Conservation (phyloP, 2,113 vertebrate genomes). For the Phalacrocorax aristotelis region DNA sequence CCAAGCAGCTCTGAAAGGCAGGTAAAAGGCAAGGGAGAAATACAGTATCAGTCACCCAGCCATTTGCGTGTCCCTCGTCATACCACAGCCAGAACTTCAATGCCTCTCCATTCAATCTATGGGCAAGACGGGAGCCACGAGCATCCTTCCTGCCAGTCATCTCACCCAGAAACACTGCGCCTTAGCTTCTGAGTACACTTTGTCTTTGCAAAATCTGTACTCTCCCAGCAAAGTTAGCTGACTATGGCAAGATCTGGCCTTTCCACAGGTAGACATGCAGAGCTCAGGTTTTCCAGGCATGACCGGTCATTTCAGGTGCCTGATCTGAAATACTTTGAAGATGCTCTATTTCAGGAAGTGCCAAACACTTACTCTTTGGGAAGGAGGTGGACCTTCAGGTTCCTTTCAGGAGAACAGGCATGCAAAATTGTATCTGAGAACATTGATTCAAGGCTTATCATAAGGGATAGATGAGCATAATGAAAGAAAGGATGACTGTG, state of each 20-base stretch:
- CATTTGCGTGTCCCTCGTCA: accelerated
- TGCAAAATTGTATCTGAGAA: neutral
- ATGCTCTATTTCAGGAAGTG: neutral
- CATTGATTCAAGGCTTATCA: neutral
- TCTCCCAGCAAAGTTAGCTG: neutral
- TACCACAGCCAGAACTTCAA: neutral
- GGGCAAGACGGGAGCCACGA: neutral
- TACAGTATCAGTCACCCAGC: accelerated
- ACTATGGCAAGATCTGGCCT: neutral
- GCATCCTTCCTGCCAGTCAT: neutral
- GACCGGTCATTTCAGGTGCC: neutral
- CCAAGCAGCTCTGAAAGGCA: neutral
- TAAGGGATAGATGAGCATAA: neutral
- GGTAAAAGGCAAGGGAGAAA: neutral
- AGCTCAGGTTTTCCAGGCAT: neutral
- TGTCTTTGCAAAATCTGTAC: neutral
- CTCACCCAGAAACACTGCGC: neutral
- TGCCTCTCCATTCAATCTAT: neutral
- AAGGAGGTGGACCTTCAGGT: neutral
- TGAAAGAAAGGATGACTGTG: neutral
- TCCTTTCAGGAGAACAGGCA: neutral
- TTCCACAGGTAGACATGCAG: accelerated
- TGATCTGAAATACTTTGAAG: neutral
- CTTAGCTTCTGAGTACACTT: neutral
- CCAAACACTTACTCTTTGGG: neutral